These are phyloP conservation scores for Campoletis sonorensis DNA, from an alignment of 1,140 invertebrate genomes.

Conservation along the genomic window DNA sequence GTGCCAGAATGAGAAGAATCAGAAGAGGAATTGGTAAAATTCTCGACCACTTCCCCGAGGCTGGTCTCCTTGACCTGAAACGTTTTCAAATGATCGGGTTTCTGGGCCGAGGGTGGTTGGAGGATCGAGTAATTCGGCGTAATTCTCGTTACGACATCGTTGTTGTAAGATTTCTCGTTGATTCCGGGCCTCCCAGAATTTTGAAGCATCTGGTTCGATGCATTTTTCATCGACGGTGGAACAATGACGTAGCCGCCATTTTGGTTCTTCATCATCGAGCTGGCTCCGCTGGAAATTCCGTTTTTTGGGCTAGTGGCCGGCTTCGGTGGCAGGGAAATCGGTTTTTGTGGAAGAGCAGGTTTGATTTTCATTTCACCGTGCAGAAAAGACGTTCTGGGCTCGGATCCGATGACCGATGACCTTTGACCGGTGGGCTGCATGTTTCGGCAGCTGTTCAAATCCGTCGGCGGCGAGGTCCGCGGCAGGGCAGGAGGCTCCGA, in stretches of 20 bases:
- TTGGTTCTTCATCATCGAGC: constrained; percentile 34
- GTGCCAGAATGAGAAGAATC: not conserved
- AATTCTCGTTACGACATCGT: not conserved
- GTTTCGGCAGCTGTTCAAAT: constrained; percentile 44
- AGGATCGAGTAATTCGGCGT: not conserved
- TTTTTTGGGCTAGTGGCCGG: constrained; percentile 8
- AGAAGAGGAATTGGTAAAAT: not conserved
- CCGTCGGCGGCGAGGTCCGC: constrained; percentile 78
- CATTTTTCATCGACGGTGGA: constrained; percentile 53
- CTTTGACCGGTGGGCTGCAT: not conserved
- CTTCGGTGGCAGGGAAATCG: constrained; percentile 50
- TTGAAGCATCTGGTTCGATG: constrained; percentile 1
- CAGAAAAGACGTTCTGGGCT: constrained; percentile 83
- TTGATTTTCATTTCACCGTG: constrained; percentile 76
- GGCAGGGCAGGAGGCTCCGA: constrained; percentile 82
- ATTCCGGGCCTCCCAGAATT: constrained; percentile 29
- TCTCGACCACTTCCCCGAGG: not conserved
- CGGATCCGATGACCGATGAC: constrained; percentile 67
- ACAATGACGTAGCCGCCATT: constrained; percentile 43
- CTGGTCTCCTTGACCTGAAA: not conserved
- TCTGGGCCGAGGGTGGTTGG: not conserved
- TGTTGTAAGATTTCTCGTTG: not conserved
- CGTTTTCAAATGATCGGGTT: not conserved
- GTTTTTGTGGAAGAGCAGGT: constrained; percentile 67
- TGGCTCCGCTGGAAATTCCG: not conserved